These are phyloP conservation scores for Philopotamus ludificatus DNA, from an alignment of 1,140 invertebrate genomes.

Conservation along the genomic window DNA sequence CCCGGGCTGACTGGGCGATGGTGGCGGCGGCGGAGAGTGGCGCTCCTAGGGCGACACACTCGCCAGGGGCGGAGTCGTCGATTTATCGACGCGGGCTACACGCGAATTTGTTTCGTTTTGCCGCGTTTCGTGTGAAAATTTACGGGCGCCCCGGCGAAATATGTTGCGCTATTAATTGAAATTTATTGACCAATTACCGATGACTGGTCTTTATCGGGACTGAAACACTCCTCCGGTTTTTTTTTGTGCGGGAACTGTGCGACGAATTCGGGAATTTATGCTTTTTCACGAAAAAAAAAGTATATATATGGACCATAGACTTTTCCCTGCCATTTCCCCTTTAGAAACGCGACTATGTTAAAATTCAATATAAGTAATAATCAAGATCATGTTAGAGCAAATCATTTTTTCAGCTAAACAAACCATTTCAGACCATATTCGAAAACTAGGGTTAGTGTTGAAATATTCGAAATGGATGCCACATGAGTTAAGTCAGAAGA, in stretches of 20 bases:
- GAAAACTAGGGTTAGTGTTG: too few relatives aligned
- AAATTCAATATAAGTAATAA: too few relatives aligned
- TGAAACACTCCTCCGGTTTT: neutral
- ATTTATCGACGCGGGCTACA: constrained; percentile 19
- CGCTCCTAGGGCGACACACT: neutral
- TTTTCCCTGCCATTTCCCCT: too few relatives aligned
- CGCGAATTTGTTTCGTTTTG: constrained; percentile 26
- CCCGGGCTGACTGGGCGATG: neutral
- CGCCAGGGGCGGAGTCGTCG: neutral
- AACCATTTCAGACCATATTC: too few relatives aligned
- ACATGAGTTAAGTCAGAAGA: too few relatives aligned
- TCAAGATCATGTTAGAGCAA: too few relatives aligned
- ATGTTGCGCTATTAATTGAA: constrained; percentile 28
- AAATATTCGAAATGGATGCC: too few relatives aligned
- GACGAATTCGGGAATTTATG: neutral
- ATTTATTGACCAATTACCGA: constrained; percentile 25
- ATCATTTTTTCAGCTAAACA: too few relatives aligned
- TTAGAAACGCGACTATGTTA: too few relatives aligned
- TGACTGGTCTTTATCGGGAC: constrained; percentile 3
- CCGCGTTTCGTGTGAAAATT: constrained; percentile 26
- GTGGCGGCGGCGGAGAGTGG: neutral
- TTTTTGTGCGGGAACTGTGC: neutral
- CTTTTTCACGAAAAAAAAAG: neutral
- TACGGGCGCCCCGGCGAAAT: constrained; percentile 20
- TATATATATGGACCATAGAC: neutral